Percentiles rank a stretch among this genome's conserved stretches.
phyloP scores from a whole-genome alignment of 1,140 invertebrate species.

The Drosophila nigrodunni region DNA sequence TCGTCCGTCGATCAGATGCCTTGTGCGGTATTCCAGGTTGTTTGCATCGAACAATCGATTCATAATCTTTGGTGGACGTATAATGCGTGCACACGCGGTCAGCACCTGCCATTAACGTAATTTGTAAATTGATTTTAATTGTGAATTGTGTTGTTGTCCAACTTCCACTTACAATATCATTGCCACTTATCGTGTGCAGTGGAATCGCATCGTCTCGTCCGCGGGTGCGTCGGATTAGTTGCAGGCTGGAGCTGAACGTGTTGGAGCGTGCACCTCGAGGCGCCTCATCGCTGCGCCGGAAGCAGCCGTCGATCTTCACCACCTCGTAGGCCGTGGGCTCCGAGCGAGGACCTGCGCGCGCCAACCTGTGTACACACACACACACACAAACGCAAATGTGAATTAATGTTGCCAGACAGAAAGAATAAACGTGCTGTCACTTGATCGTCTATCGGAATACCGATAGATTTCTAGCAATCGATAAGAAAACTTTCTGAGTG shows the following conservation, averaged over 20 bases:
- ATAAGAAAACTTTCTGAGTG: too few relatives aligned
- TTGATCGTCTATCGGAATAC: neutral
- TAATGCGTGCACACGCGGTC: constrained; percentile 88
- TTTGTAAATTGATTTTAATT: neutral
- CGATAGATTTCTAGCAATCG: neutral
- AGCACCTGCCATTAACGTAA: constrained; percentile 86
- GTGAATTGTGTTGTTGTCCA: neutral
- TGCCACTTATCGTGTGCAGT: constrained; percentile 86
- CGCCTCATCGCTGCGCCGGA: constrained; percentile 86
- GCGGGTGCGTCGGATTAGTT: constrained; percentile 85
- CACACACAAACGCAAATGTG: neutral
- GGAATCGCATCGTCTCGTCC: constrained; percentile 85
- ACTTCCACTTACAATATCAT: constrained; percentile 86
- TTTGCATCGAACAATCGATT: constrained; percentile 90
- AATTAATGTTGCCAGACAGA: neutral
- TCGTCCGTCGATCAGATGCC: constrained; percentile 92
- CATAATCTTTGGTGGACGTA: constrained; percentile 88
- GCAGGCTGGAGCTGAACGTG: constrained; percentile 85
- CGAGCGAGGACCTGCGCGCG: constrained; percentile 87
- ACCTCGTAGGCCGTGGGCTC: constrained; percentile 89
- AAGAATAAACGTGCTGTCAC: neutral
- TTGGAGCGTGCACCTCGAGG: constrained; percentile 75
- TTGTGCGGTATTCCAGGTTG: constrained; percentile 93
- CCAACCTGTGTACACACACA: constrained; percentile 85
- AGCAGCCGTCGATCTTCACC: constrained; percentile 87